phyloP scores from a whole-genome alignment of 2,888 invertebrate genomes.

The Andrena chrysosceles region DNA sequence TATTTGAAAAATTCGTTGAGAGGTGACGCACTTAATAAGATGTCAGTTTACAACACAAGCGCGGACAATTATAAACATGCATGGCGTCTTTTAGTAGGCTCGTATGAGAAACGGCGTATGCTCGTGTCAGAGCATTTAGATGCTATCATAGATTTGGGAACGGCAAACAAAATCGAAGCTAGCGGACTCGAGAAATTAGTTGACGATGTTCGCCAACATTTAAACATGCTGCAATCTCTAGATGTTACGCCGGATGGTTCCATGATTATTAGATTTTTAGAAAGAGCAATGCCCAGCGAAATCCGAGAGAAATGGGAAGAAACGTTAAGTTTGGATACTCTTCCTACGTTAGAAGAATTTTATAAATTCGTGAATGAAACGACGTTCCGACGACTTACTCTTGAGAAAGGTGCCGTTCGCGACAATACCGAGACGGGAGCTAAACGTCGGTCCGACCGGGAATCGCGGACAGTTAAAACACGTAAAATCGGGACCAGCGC shows the following conservation, averaged over 20 bases:
- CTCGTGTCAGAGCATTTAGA: neutral
- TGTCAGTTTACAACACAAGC: neutral
- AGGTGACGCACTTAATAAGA: no score
- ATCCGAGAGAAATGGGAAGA: conserved; percentile 2
- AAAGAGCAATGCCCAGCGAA: neutral
- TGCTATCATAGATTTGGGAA: neutral
- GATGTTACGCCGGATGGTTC: neutral
- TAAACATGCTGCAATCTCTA: no score
- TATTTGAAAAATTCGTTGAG: neutral
- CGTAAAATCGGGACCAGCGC: no score
- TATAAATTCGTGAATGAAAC: no score
- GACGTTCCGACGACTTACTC: no score
- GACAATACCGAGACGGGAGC: no score
- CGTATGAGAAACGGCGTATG: neutral
- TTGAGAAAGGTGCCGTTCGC: no score
- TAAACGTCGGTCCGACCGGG: no score
- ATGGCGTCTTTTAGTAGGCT: neutral
- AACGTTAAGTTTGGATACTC: neutral
- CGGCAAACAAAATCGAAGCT: neutral
- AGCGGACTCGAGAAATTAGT: no score
- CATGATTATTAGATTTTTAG: neutral
- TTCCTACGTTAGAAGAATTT: neutral
- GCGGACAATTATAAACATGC: neutral
- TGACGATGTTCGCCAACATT: no score
- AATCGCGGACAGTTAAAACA: no score